phyloP scores from a whole-genome alignment of 2,888 invertebrate genomes.

The Camptogramma bilineatum region DNA sequence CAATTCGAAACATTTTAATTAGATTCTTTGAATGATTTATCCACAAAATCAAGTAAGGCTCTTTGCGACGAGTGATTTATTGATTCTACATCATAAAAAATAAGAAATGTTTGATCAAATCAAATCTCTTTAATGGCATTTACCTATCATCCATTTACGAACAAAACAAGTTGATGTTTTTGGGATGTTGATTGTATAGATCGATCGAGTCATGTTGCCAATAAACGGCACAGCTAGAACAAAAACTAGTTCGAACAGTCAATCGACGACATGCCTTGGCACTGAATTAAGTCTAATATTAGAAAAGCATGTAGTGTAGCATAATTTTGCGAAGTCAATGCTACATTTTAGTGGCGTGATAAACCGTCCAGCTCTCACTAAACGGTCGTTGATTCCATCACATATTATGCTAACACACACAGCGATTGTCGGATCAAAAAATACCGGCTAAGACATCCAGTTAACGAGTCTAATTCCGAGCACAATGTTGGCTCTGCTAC shows the following conservation, averaged over 20 bases:
- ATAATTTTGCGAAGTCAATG: conserved; percentile 60
- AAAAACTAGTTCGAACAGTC: conserved; percentile 39
- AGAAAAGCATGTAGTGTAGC: conserved; percentile 57
- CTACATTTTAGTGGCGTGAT: conserved; percentile 56
- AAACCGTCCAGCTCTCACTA: conserved; percentile 57
- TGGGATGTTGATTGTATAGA: conserved; percentile 34
- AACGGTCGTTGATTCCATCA: conserved; percentile 54
- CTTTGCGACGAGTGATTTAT: conserved; percentile 63
- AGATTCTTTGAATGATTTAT: conserved; percentile 57
- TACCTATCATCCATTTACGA: conserved; percentile 43
- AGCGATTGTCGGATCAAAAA: conserved; percentile 42
- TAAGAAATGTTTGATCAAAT: conserved; percentile 48
- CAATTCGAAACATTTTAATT: conserved; percentile 7
- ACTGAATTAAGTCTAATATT: conserved; percentile 63
- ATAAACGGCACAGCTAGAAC: conserved; percentile 40
- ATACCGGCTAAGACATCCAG: conserved; percentile 39
- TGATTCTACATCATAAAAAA: conserved; percentile 51
- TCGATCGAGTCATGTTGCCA: conserved; percentile 34
- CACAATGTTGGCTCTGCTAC: conserved; percentile 22
- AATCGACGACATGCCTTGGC: conserved; percentile 65
- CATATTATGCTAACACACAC: conserved; percentile 20
- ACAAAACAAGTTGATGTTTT: conserved; percentile 36
- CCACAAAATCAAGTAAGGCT: conserved; percentile 54
- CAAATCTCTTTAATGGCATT: conserved; percentile 41
- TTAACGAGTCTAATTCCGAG: conserved; percentile 45